Evolutionary conservation across 2,888 invertebrate genomes (phyloP), one percentile per base, ranked within the genome.

Genomic region (Diadegma fenestrale): DNA sequence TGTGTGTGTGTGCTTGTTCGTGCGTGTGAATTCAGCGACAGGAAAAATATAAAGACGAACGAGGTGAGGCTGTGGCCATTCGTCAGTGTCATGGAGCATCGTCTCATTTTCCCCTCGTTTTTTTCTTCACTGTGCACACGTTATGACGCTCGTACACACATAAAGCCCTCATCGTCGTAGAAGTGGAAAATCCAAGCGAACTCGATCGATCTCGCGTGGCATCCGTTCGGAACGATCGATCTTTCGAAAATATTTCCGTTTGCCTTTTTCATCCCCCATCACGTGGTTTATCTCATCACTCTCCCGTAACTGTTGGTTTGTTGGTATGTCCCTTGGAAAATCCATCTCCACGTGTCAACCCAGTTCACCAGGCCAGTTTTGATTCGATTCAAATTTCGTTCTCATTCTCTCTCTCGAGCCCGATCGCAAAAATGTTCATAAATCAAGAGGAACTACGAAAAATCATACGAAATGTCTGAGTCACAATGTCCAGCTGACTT

Each of bases 131-230:
- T 80, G 80, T 79, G 87, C 85, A 73, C 88, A 86, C 88, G 87
- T 88, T 89, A 88, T 88, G 89, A 89, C 85, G 85, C 84, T 80
- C 48, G 51, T 43, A 58, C 41, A 58, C 41, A 43, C n/a, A 51
- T 64, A 77, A 64, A 80, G 76, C 30, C 71, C 30, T 12, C 51
- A 76, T 72, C 54, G 22, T 54, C 22, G 85, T 87, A 84, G 80
- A 78, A 84, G 71, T 78, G 80, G 86, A 77, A 72, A 88, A 85
- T 82, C 54, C 75, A 75, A 61, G 76, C 73, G 77, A 81, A 86
- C 84, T 80, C 61, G 72, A 72, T 71, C 81, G 66, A 75, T 75
- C 82, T 73, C 54, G 71, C 76, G 76, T 51, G 41, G 58, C 80
- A 79, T 77, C 84, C 75, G 66, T 45, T 37, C 5, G 54, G 58